Conservation (phyloP, 2,113 vertebrate species). For the Larimichthys crocea region DNA sequence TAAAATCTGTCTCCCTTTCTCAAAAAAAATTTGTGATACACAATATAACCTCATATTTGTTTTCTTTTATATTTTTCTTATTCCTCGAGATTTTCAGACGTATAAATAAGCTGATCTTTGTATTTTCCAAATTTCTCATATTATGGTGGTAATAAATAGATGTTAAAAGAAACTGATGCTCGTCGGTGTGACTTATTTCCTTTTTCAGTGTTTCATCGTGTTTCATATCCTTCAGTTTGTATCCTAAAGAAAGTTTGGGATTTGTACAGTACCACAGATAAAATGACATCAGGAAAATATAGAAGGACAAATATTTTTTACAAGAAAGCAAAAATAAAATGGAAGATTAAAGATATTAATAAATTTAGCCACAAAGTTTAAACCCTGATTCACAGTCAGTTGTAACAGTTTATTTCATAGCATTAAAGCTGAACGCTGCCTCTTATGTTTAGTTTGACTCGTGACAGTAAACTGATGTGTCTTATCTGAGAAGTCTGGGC, state of each 20-base stretch:
- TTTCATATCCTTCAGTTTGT: not conserved
- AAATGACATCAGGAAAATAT: not conserved
- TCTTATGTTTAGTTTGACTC: not conserved
- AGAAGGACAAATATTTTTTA: not conserved
- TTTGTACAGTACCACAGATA: not conserved
- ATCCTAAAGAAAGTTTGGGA: not conserved
- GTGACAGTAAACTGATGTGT: not conserved
- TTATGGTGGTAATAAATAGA: constrained; percentile 88
- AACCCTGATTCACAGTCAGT: not conserved
- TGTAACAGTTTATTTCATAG: not conserved
- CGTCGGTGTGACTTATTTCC: constrained; percentile 6
- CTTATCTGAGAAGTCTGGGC: not conserved
- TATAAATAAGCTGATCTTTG: constrained; percentile 88
- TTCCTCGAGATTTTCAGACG: constrained; percentile 82
- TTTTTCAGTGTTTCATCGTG: not conserved
- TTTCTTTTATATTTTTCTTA: constrained; percentile 86
- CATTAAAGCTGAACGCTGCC: not conserved
- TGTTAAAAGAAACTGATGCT: constrained; percentile 76
- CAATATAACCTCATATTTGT: constrained; percentile 83
- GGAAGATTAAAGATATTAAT: not conserved
- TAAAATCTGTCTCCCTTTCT: constrained; percentile 72
- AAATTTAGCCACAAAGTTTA: not conserved
- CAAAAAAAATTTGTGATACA: constrained; percentile 77
- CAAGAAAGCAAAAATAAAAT: not conserved
- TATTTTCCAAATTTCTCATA: constrained; percentile 90